These are phyloP conservation scores for Chunga burmeisteri DNA, from an alignment of 2,113 vertebrate genomes.

Conservation along the genomic window DNA sequence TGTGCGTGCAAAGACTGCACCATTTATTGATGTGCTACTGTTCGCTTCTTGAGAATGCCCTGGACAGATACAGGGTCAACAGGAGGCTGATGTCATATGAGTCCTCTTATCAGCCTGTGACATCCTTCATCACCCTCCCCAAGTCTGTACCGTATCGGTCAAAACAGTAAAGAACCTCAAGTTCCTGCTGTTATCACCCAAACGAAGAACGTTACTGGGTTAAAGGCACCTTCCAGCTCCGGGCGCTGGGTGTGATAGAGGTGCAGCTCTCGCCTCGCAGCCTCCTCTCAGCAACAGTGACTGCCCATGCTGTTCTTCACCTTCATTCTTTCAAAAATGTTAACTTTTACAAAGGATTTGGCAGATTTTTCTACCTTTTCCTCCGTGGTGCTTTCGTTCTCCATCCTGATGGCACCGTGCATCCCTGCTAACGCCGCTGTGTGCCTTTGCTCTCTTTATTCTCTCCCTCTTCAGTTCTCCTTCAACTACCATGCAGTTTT, in stretches of 20 bases:
- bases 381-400: neutral
- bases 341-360: neutral
- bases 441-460: neutral
- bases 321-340: neutral
- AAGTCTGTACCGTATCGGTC: neutral
- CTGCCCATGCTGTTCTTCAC: neutral
- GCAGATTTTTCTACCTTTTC: neutral
- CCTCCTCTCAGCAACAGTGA: neutral
- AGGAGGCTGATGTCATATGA: neutral
- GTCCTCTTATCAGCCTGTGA: neutral
- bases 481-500: neutral
- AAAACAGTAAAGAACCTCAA: neutral
- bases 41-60: neutral
- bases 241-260: neutral
- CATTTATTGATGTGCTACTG: neutral
- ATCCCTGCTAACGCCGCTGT: neutral
- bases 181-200: neutral
- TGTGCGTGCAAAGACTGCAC: neutral
- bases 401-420: neutral
- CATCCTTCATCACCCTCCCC: neutral
- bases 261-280: neutral
- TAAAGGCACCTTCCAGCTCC: neutral
- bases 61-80: neutral
- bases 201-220: neutral
- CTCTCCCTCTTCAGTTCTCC: neutral